Evolutionary conservation across 1,140 invertebrate genomes (phyloP).

Genomic region (Planococcus citri): DNA sequence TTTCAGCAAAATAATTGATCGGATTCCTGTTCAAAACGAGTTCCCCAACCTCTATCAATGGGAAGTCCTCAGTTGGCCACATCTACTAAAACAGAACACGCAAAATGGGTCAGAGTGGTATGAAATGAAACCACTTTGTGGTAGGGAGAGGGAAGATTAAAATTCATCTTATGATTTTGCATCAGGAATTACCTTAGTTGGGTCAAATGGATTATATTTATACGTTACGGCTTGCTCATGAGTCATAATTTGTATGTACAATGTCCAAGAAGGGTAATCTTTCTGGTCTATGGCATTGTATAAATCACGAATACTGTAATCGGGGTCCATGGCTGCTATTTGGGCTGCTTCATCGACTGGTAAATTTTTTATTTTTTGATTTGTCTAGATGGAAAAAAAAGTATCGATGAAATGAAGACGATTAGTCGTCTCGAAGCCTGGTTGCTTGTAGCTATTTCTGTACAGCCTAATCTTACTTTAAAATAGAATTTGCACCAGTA

Average conservation of each 20-base stretch:
- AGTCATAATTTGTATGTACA: conserved; percentile 69
- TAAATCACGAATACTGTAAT: conserved; percentile 77
- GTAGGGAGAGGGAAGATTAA: neutral
- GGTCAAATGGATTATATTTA: conserved; percentile 78
- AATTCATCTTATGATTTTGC: too few relatives aligned
- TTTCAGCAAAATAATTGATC: conserved; percentile 83
- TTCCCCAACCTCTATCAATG: conserved; percentile 82
- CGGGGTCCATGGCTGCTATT: conserved; percentile 64
- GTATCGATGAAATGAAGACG: conserved; percentile 26
- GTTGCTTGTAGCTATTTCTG: too few relatives aligned
- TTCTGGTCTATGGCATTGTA: conserved; percentile 76
- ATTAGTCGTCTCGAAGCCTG: too few relatives aligned
- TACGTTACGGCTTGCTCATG: conserved; percentile 53
- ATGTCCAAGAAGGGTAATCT: conserved; percentile 68
- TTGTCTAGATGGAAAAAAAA: too few relatives aligned
- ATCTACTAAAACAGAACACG: conserved; percentile 43
- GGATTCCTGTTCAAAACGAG: conserved; percentile 81
- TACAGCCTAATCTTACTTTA: conserved; percentile 56
- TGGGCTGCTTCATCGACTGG: conserved; percentile 54
- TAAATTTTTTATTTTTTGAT: conserved; percentile 83
- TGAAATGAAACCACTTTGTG: neutral
- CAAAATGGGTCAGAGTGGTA: too few relatives aligned
- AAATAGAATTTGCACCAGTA: conserved; percentile 89
- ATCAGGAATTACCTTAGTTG: conserved; percentile 88
- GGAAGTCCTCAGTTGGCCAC: conserved; percentile 83